These are phyloP conservation scores for Lichenostomus cassidix DNA, from an alignment of 2,113 vertebrate genomes.

Conservation along the genomic window DNA sequence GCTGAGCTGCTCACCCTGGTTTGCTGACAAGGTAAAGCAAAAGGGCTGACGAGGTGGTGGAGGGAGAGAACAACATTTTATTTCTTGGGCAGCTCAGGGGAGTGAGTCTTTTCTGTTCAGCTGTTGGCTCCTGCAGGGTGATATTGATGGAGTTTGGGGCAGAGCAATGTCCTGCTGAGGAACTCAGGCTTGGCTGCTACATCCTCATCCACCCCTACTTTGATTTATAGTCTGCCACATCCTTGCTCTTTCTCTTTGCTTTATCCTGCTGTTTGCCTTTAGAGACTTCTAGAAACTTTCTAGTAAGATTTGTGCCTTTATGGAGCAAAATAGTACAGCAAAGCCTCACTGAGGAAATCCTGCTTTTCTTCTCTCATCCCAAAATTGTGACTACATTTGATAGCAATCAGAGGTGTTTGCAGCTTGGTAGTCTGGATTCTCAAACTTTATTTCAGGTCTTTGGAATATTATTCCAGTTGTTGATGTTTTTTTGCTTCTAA, in stretches of 20 bases:
- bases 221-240: background rate
- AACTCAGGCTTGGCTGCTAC: background rate
- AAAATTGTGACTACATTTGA: rapidly evolving
- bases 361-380: background rate
- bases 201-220: rapidly evolving
- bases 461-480: background rate
- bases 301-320: background rate
- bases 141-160: background rate
- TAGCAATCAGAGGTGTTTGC: background rate
- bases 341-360: background rate
- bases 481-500: background rate
- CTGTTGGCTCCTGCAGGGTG: background rate
- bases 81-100: background rate
- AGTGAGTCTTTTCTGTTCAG: background rate
- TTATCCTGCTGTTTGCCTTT: background rate
- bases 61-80: rapidly evolving
- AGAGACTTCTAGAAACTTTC: background rate
- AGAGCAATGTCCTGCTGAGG: background rate
- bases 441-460: background rate
- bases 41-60: too few relatives aligned
- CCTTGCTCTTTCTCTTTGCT: background rate
- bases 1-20: background rate
- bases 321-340: background rate
- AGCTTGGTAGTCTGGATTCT: background rate
- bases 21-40: background rate